Percentiles rank a stretch among this genome's conserved stretches.
phyloP scores from a whole-genome alignment of 2,797 vertebrate genomes.

The Lepilemur septentrionalis region DNA sequence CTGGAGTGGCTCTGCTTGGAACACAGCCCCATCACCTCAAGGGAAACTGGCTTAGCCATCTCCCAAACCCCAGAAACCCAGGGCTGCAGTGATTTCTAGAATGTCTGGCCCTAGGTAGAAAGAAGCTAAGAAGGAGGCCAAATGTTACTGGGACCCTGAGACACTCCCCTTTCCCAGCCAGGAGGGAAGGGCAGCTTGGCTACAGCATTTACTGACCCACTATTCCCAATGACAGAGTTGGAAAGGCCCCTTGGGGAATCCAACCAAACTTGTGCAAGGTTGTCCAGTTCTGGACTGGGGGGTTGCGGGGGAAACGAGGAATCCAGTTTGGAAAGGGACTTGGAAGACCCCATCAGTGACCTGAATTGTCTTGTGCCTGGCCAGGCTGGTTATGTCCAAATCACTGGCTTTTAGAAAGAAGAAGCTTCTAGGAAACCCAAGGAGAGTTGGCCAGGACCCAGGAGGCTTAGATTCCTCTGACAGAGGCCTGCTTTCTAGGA shows the following conservation, averaged over 20 bases:
- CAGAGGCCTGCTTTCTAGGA: slow-evolving; percentile 25
- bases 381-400: background rate
- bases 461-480: background rate
- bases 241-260: background rate
- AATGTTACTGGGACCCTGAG: background rate
- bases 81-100: background rate
- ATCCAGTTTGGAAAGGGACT: background rate
- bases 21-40: background rate
- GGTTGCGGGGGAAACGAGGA: background rate
- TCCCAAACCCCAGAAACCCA: background rate
- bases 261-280: background rate
- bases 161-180: fast-evolving
- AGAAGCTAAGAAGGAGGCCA: background rate
- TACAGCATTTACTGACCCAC: background rate
- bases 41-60: background rate
- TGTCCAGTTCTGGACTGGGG: background rate
- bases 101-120: background rate
- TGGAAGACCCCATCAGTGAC: background rate
- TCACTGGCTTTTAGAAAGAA: background rate
- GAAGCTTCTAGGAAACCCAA: slow-evolving; percentile 11
- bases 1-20: background rate
- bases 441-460: slow-evolving; percentile 19
- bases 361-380: background rate
- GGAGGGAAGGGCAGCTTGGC: background rate
- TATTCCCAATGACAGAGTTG: background rate